A percentile compares a stretch with the other conserved stretches of the same genome.
Evolutionary conservation across 1,140 invertebrate genomes (phyloP).

Genomic region (Paralvinella palmiformis): DNA sequence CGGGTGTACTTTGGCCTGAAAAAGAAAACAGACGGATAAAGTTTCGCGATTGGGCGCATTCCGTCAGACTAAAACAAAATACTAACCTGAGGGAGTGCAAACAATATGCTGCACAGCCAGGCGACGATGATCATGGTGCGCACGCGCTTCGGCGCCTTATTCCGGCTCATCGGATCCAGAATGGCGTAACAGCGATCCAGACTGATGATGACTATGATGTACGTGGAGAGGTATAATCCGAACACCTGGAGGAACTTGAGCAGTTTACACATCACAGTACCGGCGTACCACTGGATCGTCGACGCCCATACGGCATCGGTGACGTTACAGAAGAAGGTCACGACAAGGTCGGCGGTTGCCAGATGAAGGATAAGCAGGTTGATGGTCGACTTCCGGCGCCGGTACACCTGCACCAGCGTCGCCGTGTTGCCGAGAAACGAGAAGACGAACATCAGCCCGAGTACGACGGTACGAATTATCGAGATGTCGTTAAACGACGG

Average conservation of each 20-base stretch:
- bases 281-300: conserved; percentile 72
- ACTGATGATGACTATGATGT: conserved; percentile 73
- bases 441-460: conserved; percentile 62
- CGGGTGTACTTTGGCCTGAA: not conserved
- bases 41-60: too few species aligned
- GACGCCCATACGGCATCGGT: conserved; percentile 70
- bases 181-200: conserved; percentile 72
- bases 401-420: conserved; percentile 66
- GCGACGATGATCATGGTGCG: conserved; percentile 52
- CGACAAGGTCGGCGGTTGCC: conserved; percentile 63
- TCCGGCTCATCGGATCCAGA: conserved; percentile 69
- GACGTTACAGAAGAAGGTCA: conserved; percentile 65
- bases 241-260: conserved; percentile 74
- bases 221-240: conserved; percentile 75
- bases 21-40: conserved; percentile 5
- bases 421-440: conserved; percentile 68
- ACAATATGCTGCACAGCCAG: conserved; percentile 64
- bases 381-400: conserved; percentile 58
- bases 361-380: conserved; percentile 70
- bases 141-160: conserved; percentile 60
- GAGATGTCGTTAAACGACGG: conserved; percentile 42
- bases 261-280: conserved; percentile 69
- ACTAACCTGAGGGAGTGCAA: conserved; percentile 75
- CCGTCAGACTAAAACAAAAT: not conserved
- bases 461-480: conserved; percentile 59